Percentiles rank a stretch among this genome's conserved stretches.
phyloP scores from a whole-genome alignment of 2,113 vertebrate genomes.

The Plectropomus leopardus region DNA sequence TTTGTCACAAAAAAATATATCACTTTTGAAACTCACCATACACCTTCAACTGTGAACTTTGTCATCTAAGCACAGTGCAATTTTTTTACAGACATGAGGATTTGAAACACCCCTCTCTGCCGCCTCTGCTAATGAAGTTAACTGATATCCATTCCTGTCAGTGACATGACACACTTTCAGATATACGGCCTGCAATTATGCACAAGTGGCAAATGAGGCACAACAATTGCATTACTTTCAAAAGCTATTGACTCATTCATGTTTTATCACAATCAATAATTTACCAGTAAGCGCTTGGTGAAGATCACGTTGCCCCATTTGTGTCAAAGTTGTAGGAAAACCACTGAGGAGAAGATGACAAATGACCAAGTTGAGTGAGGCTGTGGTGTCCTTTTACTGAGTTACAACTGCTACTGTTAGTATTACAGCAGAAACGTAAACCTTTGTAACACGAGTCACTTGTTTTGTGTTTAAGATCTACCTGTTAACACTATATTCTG shows the following conservation, averaged over 20 bases:
- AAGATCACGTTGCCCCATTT: slow-evolving; percentile 89
- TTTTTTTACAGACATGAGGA: background rate
- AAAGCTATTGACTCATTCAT: slow-evolving; percentile 82
- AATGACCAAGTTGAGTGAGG: slow-evolving; percentile 88
- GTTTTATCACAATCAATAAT: slow-evolving; percentile 85
- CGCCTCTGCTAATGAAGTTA: slow-evolving; percentile 42
- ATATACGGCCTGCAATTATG: slow-evolving; percentile 54
- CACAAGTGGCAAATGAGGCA: slow-evolving; percentile 70
- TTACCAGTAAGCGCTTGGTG: slow-evolving; percentile 85
- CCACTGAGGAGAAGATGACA: slow-evolving; percentile 87
- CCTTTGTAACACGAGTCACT: slow-evolving; percentile 59
- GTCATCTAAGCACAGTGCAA: background rate
- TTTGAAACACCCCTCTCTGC: slow-evolving; percentile 28
- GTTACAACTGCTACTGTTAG: slow-evolving; percentile 68
- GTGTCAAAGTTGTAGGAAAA: slow-evolving; percentile 92
- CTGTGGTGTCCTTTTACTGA: slow-evolving; percentile 81
- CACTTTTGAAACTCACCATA: no score
- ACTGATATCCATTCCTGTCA: slow-evolving; percentile 38
- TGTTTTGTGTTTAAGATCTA: background rate
- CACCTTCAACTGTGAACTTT: background rate
- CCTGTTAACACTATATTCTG: background rate
- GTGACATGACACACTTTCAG: slow-evolving; percentile 55
- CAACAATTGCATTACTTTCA: slow-evolving; percentile 75
- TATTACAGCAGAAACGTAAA: slow-evolving; percentile 70
- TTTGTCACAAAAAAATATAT: no score